phyloP scores from a whole-genome alignment of 2,888 invertebrate species.

The Bombyx huttoni region DNA sequence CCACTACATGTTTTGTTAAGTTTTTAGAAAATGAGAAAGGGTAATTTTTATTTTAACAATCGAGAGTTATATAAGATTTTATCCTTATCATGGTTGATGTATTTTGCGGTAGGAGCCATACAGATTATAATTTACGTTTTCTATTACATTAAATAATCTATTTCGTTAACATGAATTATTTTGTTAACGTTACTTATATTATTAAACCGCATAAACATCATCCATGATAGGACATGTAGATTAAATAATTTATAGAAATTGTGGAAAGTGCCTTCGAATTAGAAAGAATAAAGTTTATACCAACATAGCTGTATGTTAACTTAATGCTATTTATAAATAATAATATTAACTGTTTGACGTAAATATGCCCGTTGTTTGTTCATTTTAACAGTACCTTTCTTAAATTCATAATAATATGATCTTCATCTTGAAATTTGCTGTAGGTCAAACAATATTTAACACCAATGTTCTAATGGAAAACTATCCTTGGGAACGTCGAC shows the following conservation, averaged over 20 bases:
- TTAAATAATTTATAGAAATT: slow-evolving; percentile 52
- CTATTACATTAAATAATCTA: neutral
- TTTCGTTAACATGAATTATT: neutral
- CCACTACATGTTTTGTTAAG: neutral
- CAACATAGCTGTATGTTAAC: slow-evolving; percentile 71
- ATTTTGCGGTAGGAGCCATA: slow-evolving; percentile 5
- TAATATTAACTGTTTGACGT: slow-evolving; percentile 72
- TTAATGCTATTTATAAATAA: slow-evolving; percentile 70
- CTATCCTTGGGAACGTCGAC: too few species aligned
- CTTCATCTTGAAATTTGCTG: too few species aligned
- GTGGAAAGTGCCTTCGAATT: slow-evolving; percentile 71
- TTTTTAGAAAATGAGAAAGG: neutral
- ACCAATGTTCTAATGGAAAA: too few species aligned
- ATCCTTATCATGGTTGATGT: slow-evolving; percentile 26
- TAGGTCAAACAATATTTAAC: too few species aligned
- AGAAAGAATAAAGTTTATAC: slow-evolving; percentile 70
- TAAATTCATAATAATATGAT: neutral
- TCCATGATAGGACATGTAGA: slow-evolving; percentile 51
- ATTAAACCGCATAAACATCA: slow-evolving; percentile 15
- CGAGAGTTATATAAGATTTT: slow-evolving; percentile 16
- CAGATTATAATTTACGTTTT: neutral
- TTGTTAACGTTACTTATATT: neutral
- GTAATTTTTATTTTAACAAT: neutral
- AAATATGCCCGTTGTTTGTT: slow-evolving; percentile 22
- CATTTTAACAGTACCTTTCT: slow-evolving; percentile 2